These are phyloP conservation scores for Urophycis tenuis DNA, from an alignment of 2,797 vertebrate genomes.

Conservation along the genomic window DNA sequence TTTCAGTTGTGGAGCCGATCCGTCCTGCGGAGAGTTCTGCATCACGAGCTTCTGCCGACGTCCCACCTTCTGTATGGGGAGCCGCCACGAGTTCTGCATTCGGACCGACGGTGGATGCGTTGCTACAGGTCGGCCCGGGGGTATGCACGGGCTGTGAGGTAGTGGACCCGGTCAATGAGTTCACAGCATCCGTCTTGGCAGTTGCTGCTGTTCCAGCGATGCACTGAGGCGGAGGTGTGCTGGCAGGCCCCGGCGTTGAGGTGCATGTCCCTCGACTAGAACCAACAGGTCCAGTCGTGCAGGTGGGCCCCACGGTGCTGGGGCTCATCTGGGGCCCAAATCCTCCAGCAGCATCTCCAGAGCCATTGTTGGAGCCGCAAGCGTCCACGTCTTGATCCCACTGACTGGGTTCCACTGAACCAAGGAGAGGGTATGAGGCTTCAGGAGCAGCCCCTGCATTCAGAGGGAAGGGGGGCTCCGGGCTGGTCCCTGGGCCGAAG, in stretches of 20 bases:
- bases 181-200: slow-evolving; percentile 17
- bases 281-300: slow-evolving; percentile 20
- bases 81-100: slow-evolving; percentile 20
- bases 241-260: slow-evolving; percentile 21
- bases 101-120: neutral
- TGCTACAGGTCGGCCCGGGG: slow-evolving; percentile 1
- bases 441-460: slow-evolving; percentile 33
- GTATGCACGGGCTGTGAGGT: slow-evolving; percentile 36
- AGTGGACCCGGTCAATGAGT: slow-evolving; percentile 25
- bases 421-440: slow-evolving; percentile 23
- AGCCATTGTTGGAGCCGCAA: slow-evolving; percentile 21
- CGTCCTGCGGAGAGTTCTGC: slow-evolving; percentile 14
- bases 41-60: slow-evolving; percentile 18
- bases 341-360: slow-evolving; percentile 24
- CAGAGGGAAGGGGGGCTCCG: slow-evolving; percentile 51
- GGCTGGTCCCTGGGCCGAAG: slow-evolving; percentile 61
- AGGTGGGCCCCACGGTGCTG: slow-evolving; percentile 23
- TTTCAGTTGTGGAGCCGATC: neutral
- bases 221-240: slow-evolving; percentile 12
- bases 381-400: slow-evolving; percentile 29
- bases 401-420: slow-evolving; percentile 29
- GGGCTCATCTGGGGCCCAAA: too few relatives aligned
- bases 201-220: slow-evolving; percentile 26
- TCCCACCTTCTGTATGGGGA: slow-evolving; percentile 15
- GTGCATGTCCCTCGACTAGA: slow-evolving; percentile 15